Evolutionary conservation across 2,888 invertebrate species (phyloP), one percentile per base, ranked within the genome.

Genomic region (Agrotis segetum): DNA sequence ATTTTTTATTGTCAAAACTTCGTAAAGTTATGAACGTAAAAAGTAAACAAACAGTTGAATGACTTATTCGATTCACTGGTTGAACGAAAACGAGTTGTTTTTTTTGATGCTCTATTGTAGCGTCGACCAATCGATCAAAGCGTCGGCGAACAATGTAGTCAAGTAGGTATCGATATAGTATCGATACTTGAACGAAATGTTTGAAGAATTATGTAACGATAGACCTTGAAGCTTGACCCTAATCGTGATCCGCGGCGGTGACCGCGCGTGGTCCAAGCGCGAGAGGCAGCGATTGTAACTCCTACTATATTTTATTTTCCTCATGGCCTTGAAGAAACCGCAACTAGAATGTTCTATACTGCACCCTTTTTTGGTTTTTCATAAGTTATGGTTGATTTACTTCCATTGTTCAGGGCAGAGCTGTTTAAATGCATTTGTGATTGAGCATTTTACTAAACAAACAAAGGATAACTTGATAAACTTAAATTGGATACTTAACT

Each of bases 171-270:
- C 75, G 78, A 84, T 88, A 84, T 81, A 85, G 80, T 89, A 92
- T 92, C 92, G 91, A 92, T 93, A 90, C 89, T 87, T 83, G 86
- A 88, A 83, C 85, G 89, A 91, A 92, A 91, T 92, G 91, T 88
- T 92, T 88, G 80, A 85, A 88, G 84, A 86, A 88, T 96, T 96
- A 95, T 95, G 93, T 95, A 95, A 95, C 84, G 83, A 49, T 79
- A 85, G 92, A 94, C 96, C 95, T 96, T 96, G 95, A 85, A 83
- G 90, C 94, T 95, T 95, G 96, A 96, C 95, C 96, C 93, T 92
- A 94, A 92, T 95, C 94, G 94, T 94, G 94, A 92, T 90, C 84
- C 83, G 85, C 86, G 77, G 82, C 79, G 77, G 84, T 91, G 91
- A 91, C 91, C 91, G 89, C 85, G 88, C 66, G 84, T 90, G 92